Evolutionary conservation across 2,797 vertebrate genomes (phyloP).

Genomic region (Rhincodon typus): DNA sequence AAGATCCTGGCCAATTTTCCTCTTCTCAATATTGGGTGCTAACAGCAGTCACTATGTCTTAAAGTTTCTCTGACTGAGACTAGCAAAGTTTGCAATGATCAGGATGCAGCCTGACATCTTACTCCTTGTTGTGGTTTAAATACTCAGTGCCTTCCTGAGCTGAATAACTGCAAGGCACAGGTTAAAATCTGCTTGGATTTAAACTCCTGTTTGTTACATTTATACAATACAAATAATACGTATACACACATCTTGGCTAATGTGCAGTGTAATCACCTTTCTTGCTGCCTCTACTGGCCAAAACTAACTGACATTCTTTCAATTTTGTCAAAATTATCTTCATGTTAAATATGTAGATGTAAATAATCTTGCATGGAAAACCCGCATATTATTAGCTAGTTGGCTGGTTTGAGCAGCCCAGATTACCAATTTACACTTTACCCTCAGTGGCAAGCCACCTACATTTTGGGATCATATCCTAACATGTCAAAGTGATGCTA

Average conservation of each 20-base stretch:
- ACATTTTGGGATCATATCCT: not conserved
- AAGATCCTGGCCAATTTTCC: not conserved
- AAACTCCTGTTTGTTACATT: not conserved
- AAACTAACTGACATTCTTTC: not conserved
- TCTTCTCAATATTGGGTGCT: not conserved
- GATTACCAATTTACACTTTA: not conserved
- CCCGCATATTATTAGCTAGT: not conserved
- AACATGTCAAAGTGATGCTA: not conserved
- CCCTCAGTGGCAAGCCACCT: not conserved
- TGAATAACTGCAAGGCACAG: not conserved
- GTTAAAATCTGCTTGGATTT: no score
- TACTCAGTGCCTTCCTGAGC: not conserved
- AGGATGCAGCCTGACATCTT: not conserved
- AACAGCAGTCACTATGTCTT: not conserved
- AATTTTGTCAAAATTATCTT: not conserved
- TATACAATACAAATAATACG: not conserved
- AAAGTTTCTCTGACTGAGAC: not conserved
- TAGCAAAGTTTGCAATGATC: not conserved
- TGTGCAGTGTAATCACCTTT: not conserved
- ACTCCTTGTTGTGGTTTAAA: not conserved
- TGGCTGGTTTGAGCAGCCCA: not conserved
- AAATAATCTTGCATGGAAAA: not conserved
- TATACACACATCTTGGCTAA: not conserved
- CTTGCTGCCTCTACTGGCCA: not conserved
- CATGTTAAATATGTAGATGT: not conserved